phyloP scores from a whole-genome alignment of 2,113 vertebrate species.

The Takifugu flavidus region DNA sequence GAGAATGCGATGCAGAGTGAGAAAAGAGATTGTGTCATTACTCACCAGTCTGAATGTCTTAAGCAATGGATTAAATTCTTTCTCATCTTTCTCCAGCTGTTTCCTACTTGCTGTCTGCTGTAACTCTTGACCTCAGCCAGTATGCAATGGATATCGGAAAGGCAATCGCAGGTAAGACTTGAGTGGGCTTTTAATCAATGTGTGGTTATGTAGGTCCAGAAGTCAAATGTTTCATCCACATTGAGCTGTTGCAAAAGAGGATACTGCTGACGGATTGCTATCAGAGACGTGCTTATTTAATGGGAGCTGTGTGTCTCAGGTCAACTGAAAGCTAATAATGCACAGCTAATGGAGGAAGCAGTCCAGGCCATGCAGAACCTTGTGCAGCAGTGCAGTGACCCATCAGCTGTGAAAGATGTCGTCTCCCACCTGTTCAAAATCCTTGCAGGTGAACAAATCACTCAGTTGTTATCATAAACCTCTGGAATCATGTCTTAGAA shows the following conservation, averaged over 20 bases:
- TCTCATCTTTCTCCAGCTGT: conserved; percentile 76
- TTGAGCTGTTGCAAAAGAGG: too few relatives aligned
- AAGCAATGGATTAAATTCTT: background rate
- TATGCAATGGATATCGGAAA: conserved; percentile 93
- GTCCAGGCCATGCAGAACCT: conserved; percentile 88
- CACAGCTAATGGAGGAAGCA: conserved; percentile 89
- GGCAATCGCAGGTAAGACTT: conserved; percentile 84
- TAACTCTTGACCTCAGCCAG: conserved; percentile 95
- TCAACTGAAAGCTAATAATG: conserved; percentile 92
- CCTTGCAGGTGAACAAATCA: conserved; percentile 80
- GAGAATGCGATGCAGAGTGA: conserved; percentile 95
- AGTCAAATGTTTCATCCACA: too few relatives aligned
- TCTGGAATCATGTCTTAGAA: background rate
- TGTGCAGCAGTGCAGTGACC: conserved; percentile 90
- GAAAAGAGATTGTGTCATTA: background rate
- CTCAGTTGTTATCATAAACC: background rate
- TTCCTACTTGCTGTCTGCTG: conserved; percentile 83
- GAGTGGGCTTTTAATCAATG: background rate
- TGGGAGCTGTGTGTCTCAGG: conserved; percentile 67
- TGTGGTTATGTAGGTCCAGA: background rate
- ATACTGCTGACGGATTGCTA: too few relatives aligned
- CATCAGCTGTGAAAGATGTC: conserved; percentile 80
- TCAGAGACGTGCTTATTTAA: background rate
- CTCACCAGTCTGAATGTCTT: background rate
- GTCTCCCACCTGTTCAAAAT: conserved; percentile 89